Evolutionary conservation across 1,140 invertebrate species (phyloP).

Genomic region (Cydia fagiglandana): DNA sequence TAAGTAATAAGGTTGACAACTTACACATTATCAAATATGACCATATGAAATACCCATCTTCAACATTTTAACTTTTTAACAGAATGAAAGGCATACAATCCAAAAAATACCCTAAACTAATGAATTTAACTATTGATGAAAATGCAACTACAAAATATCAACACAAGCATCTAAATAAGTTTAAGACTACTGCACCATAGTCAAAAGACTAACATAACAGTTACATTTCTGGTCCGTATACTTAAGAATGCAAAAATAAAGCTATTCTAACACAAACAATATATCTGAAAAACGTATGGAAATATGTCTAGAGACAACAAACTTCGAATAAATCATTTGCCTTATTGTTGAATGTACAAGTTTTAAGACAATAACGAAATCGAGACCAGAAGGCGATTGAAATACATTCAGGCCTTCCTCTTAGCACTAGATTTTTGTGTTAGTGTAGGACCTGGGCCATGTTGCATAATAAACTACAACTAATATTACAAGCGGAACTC

Average conservation of each 20-base stretch:
- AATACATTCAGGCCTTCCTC: background rate
- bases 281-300: background rate
- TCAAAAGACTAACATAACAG: background rate
- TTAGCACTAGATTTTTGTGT: too few relatives aligned
- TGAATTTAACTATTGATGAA: background rate
- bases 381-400: too few relatives aligned
- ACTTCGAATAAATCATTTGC: background rate
- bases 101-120: background rate
- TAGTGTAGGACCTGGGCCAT: too few relatives aligned
- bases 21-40: too few relatives aligned
- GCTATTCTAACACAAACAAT: slow-evolving; percentile 10
- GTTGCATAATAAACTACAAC: too few relatives aligned
- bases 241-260: slow-evolving; percentile 22
- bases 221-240: slow-evolving; percentile 15
- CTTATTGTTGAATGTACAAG: background rate
- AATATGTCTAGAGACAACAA: background rate
- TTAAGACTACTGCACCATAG: background rate
- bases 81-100: background rate
- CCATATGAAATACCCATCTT: background rate
- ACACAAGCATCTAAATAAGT: background rate
- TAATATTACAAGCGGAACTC: too few relatives aligned
- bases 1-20: background rate
- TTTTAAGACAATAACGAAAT: too few relatives aligned
- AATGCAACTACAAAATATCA: background rate
- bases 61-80: background rate